Evolutionary conservation across 2,888 invertebrate species (phyloP), one percentile per base, ranked within the genome.

Genomic region (Pollenia amentaria): DNA sequence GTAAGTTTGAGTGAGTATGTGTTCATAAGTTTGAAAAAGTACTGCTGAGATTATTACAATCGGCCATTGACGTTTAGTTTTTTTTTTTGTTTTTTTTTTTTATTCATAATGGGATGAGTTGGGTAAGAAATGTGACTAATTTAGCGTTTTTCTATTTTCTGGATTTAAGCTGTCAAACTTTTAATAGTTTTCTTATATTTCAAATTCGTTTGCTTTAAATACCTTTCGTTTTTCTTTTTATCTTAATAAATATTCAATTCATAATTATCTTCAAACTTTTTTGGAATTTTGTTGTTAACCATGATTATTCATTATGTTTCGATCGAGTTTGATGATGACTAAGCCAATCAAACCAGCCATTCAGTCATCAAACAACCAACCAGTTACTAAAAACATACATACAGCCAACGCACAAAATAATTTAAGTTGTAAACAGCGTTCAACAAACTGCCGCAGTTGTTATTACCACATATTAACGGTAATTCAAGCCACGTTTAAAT

Each of bases 31-130:
- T 42, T 55, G 14, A 42, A 21, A 51, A 51, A 48, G 40, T 55
- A 29, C 75, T 82, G 42, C 67, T 72, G 86, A 75, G 84, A 87
- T 85, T 87, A 85, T 72, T 77, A 76, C 87, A 88, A 88, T 88
- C 88, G 88, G 86, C 77, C 88, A 88, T 88, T 88, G 88, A 88
- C 88, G 84, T 88, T 84, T 65, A 57, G 40, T 64, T 75, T 72
- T 60, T 46, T n/a, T n/a, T n/a, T n/a, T n/a, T n/a, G n/a, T n/a
- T n/a, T n/a, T n/a, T n/a, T n/a, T n/a, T n/a, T 7, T 64, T 57
- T 73, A 67, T 57, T 18, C 51, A 70, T 64, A 48, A 18, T 44
- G 44, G 55, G 29, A 73, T 48, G 57, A 73, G 73, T 72, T 62
- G 46, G 40, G 44, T 40, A 64, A 82, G 42, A 29, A 29, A 29